Evolutionary conservation across 1,140 invertebrate genomes (phyloP), one percentile per base, ranked within the genome.

Genomic region (Caenorhabditis brenneri): DNA sequence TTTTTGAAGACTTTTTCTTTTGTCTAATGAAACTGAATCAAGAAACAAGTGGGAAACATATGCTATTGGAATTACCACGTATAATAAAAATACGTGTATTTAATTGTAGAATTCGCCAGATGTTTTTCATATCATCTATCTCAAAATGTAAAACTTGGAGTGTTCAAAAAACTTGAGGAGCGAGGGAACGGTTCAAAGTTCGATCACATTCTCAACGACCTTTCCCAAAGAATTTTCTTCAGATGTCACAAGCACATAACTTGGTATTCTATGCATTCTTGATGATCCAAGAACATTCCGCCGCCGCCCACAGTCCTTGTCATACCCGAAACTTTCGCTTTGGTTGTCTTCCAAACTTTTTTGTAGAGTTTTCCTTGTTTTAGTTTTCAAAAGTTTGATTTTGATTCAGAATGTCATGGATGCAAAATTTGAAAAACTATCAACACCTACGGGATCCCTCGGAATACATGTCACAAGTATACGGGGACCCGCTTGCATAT

Each of bases 401-500:
- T 82, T n/a, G n/a, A n/a, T 39, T 24, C 48, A 82, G 53, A 81
- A 86, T 86, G 85, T 69, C 85, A 48, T 86, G 85, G 85, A 86
- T 86, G 27, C 83, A 86, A 85, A 86, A 86, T 16, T 53, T 86
- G 27, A 86, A 86, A 81, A 86, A 86, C 53, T 86, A 79, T 24
- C 86, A 86, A 58, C 85, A 85, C 9, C 60, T 86, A 31, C 58
- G 60, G 27, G 85, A 86, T 19, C 81, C 79, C 2, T 58, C 83
- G 7, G 85, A 86, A 46, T 86, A 86, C 39, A 86, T 86, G 85
- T 81, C 60, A 19, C 79, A 86, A 65, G 85, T 86, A 3, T 86
- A 86, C 79, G 85, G 85, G 27, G 85, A 86, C 16, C 85, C 85
- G 10, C 29, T 81, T 0, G 83, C 85, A 0, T 86, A 86, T 53